Evolutionary conservation across 1,140 invertebrate genomes (phyloP).

Genomic region (fruit fly (Drosophila melanogaster)): DNA sequence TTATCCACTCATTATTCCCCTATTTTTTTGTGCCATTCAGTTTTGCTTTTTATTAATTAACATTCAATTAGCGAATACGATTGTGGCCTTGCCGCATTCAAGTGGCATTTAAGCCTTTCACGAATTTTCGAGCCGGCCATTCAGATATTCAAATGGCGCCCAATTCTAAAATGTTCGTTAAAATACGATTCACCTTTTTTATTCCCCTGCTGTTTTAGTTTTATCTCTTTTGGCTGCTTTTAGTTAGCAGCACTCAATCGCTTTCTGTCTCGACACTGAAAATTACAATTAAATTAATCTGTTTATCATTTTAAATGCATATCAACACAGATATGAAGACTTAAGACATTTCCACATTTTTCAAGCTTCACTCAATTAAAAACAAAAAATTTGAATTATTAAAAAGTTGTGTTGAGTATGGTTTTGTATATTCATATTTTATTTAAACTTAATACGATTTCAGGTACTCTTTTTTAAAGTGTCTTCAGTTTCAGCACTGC

Average conservation of each 20-base stretch:
- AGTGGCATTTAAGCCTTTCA: conserved; percentile 59
- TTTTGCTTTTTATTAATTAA: conserved; percentile 64
- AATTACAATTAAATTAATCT: conserved; percentile 4
- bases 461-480: conserved; percentile 3
- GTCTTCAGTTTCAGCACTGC: neutral
- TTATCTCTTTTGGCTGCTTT: conserved; percentile 29
- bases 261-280: conserved; percentile 13
- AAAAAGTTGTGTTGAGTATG: too few relatives aligned
- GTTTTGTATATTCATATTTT: too few relatives aligned
- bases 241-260: conserved; percentile 11
- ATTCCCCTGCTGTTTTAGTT: conserved; percentile 17
- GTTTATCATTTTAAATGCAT: too few relatives aligned
- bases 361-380: too few relatives aligned
- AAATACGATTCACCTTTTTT: conserved; percentile 30
- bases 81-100: conserved; percentile 22
- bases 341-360: too few relatives aligned
- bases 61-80: conserved; percentile 71
- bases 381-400: too few relatives aligned
- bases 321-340: too few relatives aligned
- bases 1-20: conserved; percentile 6
- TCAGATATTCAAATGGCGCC: conserved; percentile 21
- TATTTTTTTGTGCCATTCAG: conserved; percentile 12
- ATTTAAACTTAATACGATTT: neutral
- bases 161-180: conserved; percentile 25
- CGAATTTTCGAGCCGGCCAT: conserved; percentile 11